Conservation (phyloP, 2,113 vertebrate genomes). For the Phaetusa simplex region DNA sequence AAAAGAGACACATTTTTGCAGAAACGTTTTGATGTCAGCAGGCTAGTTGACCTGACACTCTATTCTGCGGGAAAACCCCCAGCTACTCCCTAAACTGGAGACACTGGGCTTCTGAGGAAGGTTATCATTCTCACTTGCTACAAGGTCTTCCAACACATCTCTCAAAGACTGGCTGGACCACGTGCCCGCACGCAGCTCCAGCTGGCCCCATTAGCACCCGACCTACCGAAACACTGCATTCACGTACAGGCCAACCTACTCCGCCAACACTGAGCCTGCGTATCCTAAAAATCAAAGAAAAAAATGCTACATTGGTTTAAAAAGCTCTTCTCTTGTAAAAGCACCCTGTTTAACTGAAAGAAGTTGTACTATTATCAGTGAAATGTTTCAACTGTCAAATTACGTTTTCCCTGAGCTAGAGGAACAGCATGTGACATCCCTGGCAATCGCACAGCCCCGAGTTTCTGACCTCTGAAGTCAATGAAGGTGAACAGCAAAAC, state of each 20-base stretch:
- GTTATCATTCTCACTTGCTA: neutral
- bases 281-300: neutral
- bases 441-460: neutral
- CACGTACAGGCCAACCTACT: neutral
- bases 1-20: neutral
- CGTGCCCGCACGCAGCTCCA: rapidly evolving
- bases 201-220: neutral
- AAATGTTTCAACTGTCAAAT: neutral
- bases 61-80: neutral
- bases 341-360: neutral
- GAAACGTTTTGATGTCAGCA: neutral
- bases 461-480: neutral
- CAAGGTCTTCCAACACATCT: neutral
- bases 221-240: neutral
- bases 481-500: neutral
- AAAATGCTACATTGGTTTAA: neutral
- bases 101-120: neutral
- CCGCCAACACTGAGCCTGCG: neutral
- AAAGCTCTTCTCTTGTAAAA: neutral
- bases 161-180: neutral
- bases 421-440: neutral
- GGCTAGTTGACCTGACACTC: neutral
- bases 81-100: neutral
- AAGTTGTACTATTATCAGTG: neutral
- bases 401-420: neutral